A percentile compares a stretch with the other conserved stretches of the same genome.
These are phyloP conservation scores for Helicoverpa armigera DNA, from an alignment of 1,140 invertebrate genomes.

Conservation along the genomic window DNA sequence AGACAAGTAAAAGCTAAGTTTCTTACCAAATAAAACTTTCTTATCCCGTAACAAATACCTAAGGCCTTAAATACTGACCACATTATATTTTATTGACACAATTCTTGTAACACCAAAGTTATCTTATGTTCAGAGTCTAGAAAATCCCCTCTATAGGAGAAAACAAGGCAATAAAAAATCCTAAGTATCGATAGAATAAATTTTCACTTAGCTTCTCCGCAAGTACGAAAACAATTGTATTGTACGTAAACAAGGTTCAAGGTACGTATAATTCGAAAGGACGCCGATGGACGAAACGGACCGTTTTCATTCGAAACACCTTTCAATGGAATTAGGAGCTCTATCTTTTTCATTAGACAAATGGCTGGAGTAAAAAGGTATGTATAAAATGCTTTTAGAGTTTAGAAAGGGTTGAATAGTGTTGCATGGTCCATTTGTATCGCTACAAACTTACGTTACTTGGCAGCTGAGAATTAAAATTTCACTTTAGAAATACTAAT, in stretches of 20 bases:
- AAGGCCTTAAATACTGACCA: not conserved
- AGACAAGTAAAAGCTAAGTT: not conserved
- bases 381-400: constrained; percentile 27
- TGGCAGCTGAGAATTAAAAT: too few relatives aligned
- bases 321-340: constrained; percentile 45
- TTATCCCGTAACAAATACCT: not conserved
- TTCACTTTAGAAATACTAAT: too few relatives aligned
- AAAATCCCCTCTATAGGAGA: not conserved
- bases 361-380: constrained; percentile 37
- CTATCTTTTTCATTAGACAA: constrained; percentile 46
- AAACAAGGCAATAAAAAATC: constrained; percentile 42
- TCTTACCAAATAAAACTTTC: not conserved
- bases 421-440: not conserved
- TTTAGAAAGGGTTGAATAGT: constrained; percentile 24
- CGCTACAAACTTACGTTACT: not conserved
- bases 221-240: constrained; percentile 36
- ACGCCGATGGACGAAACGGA: constrained; percentile 18
- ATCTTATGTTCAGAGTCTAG: not conserved
- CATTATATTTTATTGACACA: constrained; percentile 7
- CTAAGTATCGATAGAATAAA: constrained; percentile 36
- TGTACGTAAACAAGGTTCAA: constrained; percentile 40
- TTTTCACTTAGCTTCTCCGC: constrained; percentile 8
- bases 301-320: constrained; percentile 39
- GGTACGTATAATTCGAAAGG: constrained; percentile 44
- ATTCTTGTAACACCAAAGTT: not conserved